Evolutionary conservation across 2,113 vertebrate genomes (phyloP).

Genomic region (Acrocephalus arundinaceus): DNA sequence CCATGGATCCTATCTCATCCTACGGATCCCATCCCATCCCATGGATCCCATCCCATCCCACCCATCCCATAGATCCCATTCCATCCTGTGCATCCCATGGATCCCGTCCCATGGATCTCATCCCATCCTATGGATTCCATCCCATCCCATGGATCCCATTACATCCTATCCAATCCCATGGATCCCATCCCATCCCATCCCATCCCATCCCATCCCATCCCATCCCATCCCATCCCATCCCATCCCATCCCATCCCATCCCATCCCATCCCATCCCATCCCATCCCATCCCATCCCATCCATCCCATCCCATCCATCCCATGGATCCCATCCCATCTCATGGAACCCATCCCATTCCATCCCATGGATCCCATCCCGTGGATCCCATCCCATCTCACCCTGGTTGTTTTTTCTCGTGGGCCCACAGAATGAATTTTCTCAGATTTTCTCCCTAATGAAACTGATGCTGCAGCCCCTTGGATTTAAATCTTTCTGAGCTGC

Average conservation of each 20-base stretch:
- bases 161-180: not conserved
- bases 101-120: not conserved
- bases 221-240: not conserved
- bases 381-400: not conserved
- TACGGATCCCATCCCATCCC: not conserved
- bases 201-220: not conserved
- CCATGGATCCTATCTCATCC: not conserved
- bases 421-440: not conserved
- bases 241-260: not conserved
- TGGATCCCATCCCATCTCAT: not conserved
- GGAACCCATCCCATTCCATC: no score
- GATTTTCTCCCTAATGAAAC: accelerated
- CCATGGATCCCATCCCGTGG: not conserved
- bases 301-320: no score
- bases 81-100: no score
- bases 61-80: not conserved
- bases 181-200: no score
- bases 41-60: not conserved
- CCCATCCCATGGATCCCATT: not conserved
- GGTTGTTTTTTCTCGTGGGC: not conserved
- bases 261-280: no score
- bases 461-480: not conserved
- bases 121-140: not conserved
- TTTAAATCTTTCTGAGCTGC: not conserved
- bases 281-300: not conserved